phyloP scores from a whole-genome alignment of 1,140 invertebrate species.

The Littorina saxatilis region DNA sequence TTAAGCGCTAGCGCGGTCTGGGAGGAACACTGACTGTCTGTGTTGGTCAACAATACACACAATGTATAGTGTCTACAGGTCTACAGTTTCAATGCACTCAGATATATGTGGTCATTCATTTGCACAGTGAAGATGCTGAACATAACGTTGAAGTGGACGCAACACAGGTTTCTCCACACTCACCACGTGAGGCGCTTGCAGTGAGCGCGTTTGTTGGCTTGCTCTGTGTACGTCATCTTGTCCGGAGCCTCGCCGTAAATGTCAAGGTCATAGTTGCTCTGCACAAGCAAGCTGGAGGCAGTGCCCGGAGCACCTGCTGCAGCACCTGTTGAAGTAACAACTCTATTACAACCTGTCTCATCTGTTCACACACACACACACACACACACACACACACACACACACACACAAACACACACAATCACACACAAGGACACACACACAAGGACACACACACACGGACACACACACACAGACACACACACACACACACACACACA shows the following conservation, averaged over 20 bases:
- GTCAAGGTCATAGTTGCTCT: conserved; percentile 74
- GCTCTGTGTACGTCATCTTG: conserved; percentile 87
- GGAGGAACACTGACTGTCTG: no score
- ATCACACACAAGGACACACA: not conserved
- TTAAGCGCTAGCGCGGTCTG: no score
- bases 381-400: not conserved
- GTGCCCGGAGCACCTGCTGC: conserved; percentile 70
- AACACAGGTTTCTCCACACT: conserved; percentile 34
- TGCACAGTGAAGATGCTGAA: no score
- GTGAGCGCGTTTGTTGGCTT: conserved; percentile 86
- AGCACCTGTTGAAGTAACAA: conserved; percentile 41
- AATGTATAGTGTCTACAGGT: no score
- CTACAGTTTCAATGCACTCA: no score
- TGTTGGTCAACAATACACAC: no score
- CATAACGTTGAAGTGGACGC: not conserved
- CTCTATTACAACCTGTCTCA: no score
- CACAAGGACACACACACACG: no score
- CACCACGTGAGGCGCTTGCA: conserved; percentile 84
- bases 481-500: no score
- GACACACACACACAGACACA: no score
- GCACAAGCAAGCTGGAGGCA: conserved; percentile 70
- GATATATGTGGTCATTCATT: no score
- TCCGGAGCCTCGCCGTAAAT: conserved; percentile 78
- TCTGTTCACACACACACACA: no score
- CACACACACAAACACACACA: not conserved